These are phyloP conservation scores for Potamilus streckersoni DNA, from an alignment of 1,140 invertebrate species.

Conservation along the genomic window DNA sequence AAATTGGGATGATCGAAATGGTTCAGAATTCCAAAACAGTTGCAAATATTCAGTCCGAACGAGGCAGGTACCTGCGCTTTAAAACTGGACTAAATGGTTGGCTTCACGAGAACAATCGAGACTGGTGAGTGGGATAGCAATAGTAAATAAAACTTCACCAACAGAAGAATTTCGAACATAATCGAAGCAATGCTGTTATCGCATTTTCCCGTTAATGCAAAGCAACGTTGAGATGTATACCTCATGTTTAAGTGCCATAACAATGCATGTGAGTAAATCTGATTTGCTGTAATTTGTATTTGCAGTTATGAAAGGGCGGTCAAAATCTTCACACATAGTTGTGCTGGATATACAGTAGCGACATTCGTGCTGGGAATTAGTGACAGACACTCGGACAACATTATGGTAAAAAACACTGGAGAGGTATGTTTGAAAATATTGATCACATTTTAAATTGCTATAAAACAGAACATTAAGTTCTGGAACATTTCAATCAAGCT, in stretches of 20 bases:
- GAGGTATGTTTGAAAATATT: slow-evolving; percentile 2
- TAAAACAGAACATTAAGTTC: too few species aligned
- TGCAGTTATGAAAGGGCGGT: slow-evolving; percentile 15
- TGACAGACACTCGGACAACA: slow-evolving; percentile 26
- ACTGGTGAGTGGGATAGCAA: neutral
- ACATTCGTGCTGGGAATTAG: slow-evolving; percentile 22
- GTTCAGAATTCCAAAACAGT: slow-evolving; percentile 12
- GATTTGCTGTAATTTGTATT: neutral
- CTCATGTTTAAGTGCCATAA: too few species aligned
- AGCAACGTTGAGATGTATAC: too few species aligned
- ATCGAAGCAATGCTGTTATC: too few species aligned
- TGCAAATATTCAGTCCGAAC: slow-evolving; percentile 16
- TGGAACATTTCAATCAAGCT: too few species aligned
- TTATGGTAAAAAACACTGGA: slow-evolving; percentile 18
- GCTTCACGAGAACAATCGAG: slow-evolving; percentile 7
- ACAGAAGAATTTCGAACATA: too few species aligned
- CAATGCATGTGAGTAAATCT: too few species aligned
- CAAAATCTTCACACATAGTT: slow-evolving; percentile 12
- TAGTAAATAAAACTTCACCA: too few species aligned
- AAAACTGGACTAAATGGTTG: slow-evolving; percentile 14
- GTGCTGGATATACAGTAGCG: slow-evolving; percentile 20
- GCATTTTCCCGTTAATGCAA: too few species aligned
- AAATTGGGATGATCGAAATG: slow-evolving; percentile 27
- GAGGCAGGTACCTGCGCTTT: slow-evolving; percentile 1
- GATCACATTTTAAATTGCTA: too few species aligned